These are phyloP conservation scores for Pristionchus maxplancki DNA, from an alignment of 2,888 invertebrate species.

Conservation along the genomic window DNA sequence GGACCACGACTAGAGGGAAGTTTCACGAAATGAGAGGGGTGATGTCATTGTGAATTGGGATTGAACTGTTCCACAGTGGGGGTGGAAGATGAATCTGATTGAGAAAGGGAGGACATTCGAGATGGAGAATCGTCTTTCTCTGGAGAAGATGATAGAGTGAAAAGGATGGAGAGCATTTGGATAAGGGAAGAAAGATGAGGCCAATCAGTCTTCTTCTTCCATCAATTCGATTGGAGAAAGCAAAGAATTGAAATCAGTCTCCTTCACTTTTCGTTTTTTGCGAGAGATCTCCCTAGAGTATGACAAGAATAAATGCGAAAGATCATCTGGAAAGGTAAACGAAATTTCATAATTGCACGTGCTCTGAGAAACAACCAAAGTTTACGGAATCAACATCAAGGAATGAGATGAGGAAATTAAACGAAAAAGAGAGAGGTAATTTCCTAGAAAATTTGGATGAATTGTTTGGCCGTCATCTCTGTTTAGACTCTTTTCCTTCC, in stretches of 20 bases:
- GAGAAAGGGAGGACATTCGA: not conserved
- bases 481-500: not conserved
- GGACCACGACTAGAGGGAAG: not conserved
- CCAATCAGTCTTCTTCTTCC: constrained; percentile 8
- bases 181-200: too few relatives aligned
- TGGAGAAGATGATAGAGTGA: not conserved
- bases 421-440: constrained; percentile 28
- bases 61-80: not conserved
- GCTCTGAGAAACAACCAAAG: not conserved
- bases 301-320: not conserved
- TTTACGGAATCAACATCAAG: not conserved
- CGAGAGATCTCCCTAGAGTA: not conserved
- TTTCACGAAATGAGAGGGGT: not conserved
- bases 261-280: not conserved
- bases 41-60: not conserved
- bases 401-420: not conserved
- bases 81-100: not conserved
- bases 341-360: not conserved
- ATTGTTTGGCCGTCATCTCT: not conserved
- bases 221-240: constrained; percentile 2
- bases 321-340: not conserved
- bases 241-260: not conserved
- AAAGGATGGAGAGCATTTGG: not conserved
- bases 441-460: not conserved
- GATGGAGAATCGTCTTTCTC: not conserved